Conservation (phyloP, 2,888 invertebrate species). For the Amblyjoppa fuscipennis region DNA sequence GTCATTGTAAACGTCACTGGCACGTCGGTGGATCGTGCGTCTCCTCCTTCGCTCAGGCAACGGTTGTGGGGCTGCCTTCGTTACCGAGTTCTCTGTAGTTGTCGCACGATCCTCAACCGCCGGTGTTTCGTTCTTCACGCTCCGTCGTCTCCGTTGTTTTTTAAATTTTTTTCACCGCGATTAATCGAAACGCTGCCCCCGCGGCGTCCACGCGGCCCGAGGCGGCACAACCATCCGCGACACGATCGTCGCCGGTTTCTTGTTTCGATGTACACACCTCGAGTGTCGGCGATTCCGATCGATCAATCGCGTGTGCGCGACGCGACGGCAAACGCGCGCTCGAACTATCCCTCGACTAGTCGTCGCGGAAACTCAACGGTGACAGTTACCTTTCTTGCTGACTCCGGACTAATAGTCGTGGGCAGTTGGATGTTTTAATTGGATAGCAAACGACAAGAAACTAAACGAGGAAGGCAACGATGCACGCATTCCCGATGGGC, state of each 20-base stretch:
- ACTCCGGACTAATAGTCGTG: background rate
- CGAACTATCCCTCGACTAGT: background rate
- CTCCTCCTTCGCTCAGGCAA: constrained; percentile 20
- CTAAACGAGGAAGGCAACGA: background rate
- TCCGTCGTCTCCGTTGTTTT: background rate
- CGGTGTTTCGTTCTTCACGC: constrained; percentile 9
- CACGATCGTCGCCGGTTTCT: constrained; percentile 17
- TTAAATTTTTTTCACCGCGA: background rate
- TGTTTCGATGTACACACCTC: background rate
- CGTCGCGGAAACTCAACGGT: background rate
- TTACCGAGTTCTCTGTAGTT: background rate
- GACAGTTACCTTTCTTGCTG: background rate
- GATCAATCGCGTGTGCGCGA: constrained; percentile 33
- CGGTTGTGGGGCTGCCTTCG: background rate
- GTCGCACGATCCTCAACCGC: constrained; percentile 18
- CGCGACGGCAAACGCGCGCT: constrained; percentile 19
- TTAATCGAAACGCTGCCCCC: background rate
- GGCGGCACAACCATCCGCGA: constrained; percentile 18
- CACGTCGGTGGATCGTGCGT: constrained; percentile 61
- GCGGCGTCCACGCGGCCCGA: background rate
- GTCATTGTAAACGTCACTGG: constrained; percentile 73
- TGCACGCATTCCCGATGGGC: background rate
- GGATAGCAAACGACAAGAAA: background rate
- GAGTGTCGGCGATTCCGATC: constrained; percentile 17
- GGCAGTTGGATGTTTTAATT: background rate